phyloP scores from a whole-genome alignment of 2,797 vertebrate genomes.

The Alectoris magna region DNA sequence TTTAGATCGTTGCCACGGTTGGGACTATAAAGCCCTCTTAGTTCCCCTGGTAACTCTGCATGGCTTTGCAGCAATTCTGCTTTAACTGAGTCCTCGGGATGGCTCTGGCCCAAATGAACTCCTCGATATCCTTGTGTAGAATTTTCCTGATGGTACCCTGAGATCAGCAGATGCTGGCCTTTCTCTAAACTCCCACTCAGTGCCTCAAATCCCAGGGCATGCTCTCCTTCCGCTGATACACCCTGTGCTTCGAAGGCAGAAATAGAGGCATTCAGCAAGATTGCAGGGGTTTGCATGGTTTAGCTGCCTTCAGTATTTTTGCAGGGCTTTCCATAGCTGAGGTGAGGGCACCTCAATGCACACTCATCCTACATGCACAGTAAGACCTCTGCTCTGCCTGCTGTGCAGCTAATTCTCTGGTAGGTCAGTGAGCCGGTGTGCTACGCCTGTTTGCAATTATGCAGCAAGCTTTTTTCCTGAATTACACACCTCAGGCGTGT shows the following conservation, averaged over 20 bases:
- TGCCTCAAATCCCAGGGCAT: constrained; percentile 62
- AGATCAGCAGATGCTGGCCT: constrained; percentile 68
- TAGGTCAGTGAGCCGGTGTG: not conserved
- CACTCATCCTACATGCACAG: fast-evolving
- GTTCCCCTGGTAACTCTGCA: not conserved
- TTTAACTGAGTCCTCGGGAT: not conserved
- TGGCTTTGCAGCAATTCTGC: not conserved
- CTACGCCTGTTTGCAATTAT: fast-evolving
- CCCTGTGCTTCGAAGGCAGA: constrained; percentile 54
- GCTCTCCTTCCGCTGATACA: constrained; percentile 61
- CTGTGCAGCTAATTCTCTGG: not conserved
- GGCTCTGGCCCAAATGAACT: constrained; percentile 64
- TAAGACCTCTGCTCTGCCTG: not conserved
- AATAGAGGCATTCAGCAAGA: not conserved
- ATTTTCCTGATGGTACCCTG: constrained; percentile 67
- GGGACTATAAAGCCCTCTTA: not conserved
- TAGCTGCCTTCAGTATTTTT: not conserved
- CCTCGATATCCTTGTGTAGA: not conserved
- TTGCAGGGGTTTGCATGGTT: not conserved
- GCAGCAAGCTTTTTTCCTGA: not conserved
- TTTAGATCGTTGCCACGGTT: not conserved
- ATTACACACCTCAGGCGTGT: fast-evolving
- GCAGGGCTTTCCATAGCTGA: not conserved
- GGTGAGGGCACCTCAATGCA: not conserved
- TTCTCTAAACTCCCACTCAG: constrained; percentile 70